Evolutionary conservation across 2,797 vertebrate species (phyloP).

Genomic region (Rousettus madagascariensis): DNA sequence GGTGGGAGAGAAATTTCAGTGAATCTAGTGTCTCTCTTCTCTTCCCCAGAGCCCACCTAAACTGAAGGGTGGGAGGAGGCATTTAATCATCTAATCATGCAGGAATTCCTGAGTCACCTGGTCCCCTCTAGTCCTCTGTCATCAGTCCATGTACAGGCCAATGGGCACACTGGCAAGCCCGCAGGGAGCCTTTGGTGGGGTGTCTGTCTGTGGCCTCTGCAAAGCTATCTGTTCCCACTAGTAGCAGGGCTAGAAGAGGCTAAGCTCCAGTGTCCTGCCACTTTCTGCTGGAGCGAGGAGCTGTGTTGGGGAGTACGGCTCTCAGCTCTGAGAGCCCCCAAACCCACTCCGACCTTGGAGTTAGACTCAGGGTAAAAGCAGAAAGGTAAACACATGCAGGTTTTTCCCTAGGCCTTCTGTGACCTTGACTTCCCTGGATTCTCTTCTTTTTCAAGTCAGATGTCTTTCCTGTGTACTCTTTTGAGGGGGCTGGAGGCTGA

Average conservation of each 20-base stretch:
- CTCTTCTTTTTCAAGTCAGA: background rate
- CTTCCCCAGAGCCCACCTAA: background rate
- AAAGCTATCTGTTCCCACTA: background rate
- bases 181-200: background rate
- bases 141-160: background rate
- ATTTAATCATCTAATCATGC: background rate
- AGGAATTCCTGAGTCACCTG: background rate
- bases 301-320: background rate
- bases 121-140: background rate
- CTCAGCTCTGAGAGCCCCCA: background rate
- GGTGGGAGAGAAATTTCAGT: background rate
- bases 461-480: background rate
- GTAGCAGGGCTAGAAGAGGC: background rate
- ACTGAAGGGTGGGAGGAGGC: background rate
- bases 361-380: background rate
- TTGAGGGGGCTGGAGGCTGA: background rate
- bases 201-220: background rate
- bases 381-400: background rate
- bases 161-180: background rate
- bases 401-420: background rate
- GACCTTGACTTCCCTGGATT: background rate
- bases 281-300: background rate
- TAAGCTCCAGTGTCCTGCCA: background rate
- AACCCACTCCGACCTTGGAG: background rate
- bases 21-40: background rate